Percentiles rank a stretch among this genome's conserved stretches.
Evolutionary conservation across 2,888 invertebrate genomes (phyloP).

Genomic region (Acanthopleura granulata): DNA sequence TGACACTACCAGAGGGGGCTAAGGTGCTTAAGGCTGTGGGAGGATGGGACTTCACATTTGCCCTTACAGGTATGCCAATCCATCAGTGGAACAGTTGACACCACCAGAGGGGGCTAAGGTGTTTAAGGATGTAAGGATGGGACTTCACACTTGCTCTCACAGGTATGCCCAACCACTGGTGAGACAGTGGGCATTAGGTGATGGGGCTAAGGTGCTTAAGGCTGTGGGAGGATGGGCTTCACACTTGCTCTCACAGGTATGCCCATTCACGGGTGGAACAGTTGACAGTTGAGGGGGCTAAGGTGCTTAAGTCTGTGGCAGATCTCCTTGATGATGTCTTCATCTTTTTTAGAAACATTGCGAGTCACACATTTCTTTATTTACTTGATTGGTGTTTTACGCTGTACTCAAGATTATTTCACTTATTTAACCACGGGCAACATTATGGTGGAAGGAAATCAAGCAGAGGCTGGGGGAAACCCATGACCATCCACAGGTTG

Average conservation of each 20-base stretch:
- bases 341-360: too few species aligned
- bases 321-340: not conserved
- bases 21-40: constrained; percentile 41
- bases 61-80: constrained; percentile 42
- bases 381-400: too few species aligned
- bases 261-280: not conserved
- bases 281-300: too few species aligned
- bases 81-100: constrained; percentile 13
- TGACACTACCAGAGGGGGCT: constrained; percentile 24
- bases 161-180: constrained; percentile 32
- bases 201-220: constrained; percentile 30
- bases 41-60: constrained; percentile 62
- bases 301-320: constrained; percentile 40
- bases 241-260: constrained; percentile 50
- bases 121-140: constrained; percentile 54
- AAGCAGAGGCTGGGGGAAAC: too few species aligned
- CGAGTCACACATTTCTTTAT: too few species aligned
- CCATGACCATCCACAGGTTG: too few species aligned
- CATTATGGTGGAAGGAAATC: too few species aligned
- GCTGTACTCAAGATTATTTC: too few species aligned
- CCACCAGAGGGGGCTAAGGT: constrained; percentile 28
- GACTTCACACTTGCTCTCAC: constrained; percentile 55
- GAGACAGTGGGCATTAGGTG: constrained; percentile 5
- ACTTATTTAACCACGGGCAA: too few species aligned
- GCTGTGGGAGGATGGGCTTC: constrained; percentile 61